A percentile compares a stretch with the other conserved stretches of the same genome.
phyloP scores from a whole-genome alignment of 2,797 vertebrate species.

The Gastrophryne carolinensis region DNA sequence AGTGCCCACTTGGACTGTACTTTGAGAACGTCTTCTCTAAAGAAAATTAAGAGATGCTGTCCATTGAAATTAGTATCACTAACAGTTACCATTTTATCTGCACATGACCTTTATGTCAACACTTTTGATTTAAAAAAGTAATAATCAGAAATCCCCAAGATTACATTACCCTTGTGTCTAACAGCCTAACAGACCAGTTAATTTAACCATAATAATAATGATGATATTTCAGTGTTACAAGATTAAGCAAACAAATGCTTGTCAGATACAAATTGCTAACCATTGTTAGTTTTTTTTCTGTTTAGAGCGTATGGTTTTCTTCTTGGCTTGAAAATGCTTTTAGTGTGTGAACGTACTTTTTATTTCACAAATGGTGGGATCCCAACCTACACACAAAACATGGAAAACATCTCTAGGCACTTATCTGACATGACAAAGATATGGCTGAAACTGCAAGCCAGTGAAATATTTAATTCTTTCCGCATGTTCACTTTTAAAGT shows the following conservation, averaged over 20 bases:
- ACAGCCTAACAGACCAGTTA: not conserved
- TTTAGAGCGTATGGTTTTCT: conserved; percentile 24
- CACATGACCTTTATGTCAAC: not conserved
- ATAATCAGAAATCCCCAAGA: not conserved
- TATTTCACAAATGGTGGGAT: conserved; percentile 40
- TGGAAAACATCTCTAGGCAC: conserved; percentile 34
- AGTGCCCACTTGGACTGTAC: no score
- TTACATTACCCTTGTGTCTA: not conserved
- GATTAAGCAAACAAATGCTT: not conserved
- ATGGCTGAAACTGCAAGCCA: conserved; percentile 32
- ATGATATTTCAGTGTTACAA: not conserved
- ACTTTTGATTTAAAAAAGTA: not conserved
- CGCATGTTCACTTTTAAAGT: conserved; percentile 45
- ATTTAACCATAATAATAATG: not conserved
- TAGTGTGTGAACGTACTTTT: conserved; percentile 33
- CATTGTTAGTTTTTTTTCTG: not conserved
- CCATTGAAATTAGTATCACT: no score
- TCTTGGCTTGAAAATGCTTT: conserved; percentile 26
- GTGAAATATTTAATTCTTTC: conserved; percentile 42
- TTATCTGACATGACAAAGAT: conserved; percentile 43
- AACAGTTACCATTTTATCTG: not conserved
- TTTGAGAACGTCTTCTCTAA: no score
- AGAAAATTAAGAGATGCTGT: no score
- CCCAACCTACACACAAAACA: conserved; percentile 36
- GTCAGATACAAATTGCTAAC: not conserved